Evolutionary conservation across 1,140 invertebrate species (phyloP).

Genomic region (Pogonomyrmex barbatus): DNA sequence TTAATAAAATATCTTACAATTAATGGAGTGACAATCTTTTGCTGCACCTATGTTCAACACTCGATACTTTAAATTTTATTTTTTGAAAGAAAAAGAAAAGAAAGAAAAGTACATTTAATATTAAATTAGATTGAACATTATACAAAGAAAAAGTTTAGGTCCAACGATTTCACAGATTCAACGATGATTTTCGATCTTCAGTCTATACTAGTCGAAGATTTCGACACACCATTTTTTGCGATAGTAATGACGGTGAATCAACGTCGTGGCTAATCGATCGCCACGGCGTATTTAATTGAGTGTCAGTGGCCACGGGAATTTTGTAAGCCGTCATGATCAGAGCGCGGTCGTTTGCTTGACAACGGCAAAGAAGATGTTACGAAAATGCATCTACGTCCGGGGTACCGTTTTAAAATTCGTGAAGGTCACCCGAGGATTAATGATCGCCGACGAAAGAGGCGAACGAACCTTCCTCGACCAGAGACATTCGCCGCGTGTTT

Average conservation of each 20-base stretch:
- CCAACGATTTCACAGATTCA: neutral
- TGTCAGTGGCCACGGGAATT: conserved; percentile 27
- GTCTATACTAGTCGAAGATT: neutral
- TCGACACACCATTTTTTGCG: conserved; percentile 7
- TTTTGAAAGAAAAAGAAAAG: neutral
- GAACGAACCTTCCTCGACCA: conserved; percentile 56
- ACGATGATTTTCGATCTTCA: neutral
- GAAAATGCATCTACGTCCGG: conserved; percentile 53
- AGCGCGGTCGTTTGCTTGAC: neutral
- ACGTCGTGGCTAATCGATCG: neutral
- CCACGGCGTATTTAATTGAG: conserved; percentile 20
- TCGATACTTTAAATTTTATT: neutral
- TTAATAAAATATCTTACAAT: neutral
- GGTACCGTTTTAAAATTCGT: conserved; percentile 67
- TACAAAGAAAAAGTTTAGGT: neutral
- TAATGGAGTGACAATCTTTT: neutral
- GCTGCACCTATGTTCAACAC: neutral
- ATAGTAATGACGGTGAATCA: neutral
- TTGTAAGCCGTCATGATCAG: conserved; percentile 12
- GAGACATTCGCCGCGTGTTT: conserved; percentile 53
- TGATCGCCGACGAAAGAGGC: conserved; percentile 61
- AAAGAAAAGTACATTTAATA: neutral
- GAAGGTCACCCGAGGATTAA: conserved; percentile 66
- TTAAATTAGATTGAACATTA: neutral
- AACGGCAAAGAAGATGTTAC: conserved; percentile 62